Base-by-base conservation (phyloP, 2,888 invertebrate genomes). In the Yponomeuta evonymella region DNA sequence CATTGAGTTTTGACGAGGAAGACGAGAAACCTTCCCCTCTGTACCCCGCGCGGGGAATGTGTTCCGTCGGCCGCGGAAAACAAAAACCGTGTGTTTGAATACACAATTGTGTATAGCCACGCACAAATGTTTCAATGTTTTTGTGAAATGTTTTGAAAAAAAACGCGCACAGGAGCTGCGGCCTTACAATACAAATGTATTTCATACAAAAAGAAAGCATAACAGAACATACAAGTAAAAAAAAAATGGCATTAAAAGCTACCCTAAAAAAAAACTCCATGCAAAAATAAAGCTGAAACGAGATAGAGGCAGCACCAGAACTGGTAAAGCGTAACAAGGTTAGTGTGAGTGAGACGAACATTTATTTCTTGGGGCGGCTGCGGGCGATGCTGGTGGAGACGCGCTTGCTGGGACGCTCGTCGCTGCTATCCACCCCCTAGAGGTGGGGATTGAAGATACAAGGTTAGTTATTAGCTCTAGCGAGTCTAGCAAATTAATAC, bases 321-420 rank as follows among this genome's bases (percentile, higher is more conserved):
- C 73, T 15, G 1, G 12, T 43, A n/a, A 74, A 76, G 72, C 73
- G 67, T 63, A 65, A 72, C 69, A 12, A 69, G 67, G 23, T 72
- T 74, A 72, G 73, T 75, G 76, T 74, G 79, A 78, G 78, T 75
- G 73, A 76, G 79, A 90, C 90, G 79, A 84, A 91, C 90, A 88
- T 90, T 86, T 92, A 93, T 90, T 92, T 92, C 86, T 93, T 92
- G 78, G 90, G 86, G 15, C 93, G 85, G 74, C 82, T 83, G 75
- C 91, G 89, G 69, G 85, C 86, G 83, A 93, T 92, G 85, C 84
- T 87, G 72, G 88, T 82, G 0, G 92, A 87, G 69, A 89, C 88
- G 5, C 89, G 85, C 63, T 85, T 88, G 80, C 74, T 82, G 71
- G 88, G 81, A 12, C 90, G 78, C 79, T 92, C 90, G 73, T 91